A percentile compares a stretch with the other conserved stretches of the same genome.
phyloP scores from a whole-genome alignment of 2,888 invertebrate species.

The Microplitis deprimator region DNA sequence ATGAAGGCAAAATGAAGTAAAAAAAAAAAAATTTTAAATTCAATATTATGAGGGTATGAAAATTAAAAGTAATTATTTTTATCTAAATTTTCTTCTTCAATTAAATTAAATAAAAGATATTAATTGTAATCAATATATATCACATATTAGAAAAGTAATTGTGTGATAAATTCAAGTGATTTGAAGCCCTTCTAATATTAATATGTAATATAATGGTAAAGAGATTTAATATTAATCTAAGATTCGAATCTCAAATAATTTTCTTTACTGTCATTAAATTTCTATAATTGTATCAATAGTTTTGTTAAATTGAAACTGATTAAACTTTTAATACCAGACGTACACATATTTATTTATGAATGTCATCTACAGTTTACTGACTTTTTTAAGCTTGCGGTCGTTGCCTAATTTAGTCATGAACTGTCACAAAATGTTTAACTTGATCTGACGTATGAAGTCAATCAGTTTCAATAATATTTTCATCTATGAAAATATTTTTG shows the following conservation, averaged over 20 bases:
- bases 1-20: conserved; percentile 14
- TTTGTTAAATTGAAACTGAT: conserved; percentile 30
- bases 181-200: conserved; percentile 62
- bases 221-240: conserved; percentile 27
- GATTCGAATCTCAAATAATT: conserved; percentile 32
- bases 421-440: conserved; percentile 2
- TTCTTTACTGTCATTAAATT: conserved; percentile 5
- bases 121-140: conserved; percentile 57
- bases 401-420: conserved; percentile 63
- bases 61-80: conserved; percentile 16
- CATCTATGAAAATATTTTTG: conserved; percentile 4
- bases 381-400: conserved; percentile 68
- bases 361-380: conserved; percentile 51
- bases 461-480: conserved; percentile 20
- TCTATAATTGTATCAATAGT: background rate
- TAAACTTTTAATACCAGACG: conserved; percentile 16
- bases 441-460: conserved; percentile 17
- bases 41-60: conserved; percentile 8
- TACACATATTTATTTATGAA: background rate
- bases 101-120: conserved; percentile 51
- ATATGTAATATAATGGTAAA: conserved; percentile 34
- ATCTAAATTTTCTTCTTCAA: conserved; percentile 48
- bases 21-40: background rate
- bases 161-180: conserved; percentile 70
- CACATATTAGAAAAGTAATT: conserved; percentile 63